Conservation (phyloP, 2,888 invertebrate genomes). For the Elegia similella region DNA sequence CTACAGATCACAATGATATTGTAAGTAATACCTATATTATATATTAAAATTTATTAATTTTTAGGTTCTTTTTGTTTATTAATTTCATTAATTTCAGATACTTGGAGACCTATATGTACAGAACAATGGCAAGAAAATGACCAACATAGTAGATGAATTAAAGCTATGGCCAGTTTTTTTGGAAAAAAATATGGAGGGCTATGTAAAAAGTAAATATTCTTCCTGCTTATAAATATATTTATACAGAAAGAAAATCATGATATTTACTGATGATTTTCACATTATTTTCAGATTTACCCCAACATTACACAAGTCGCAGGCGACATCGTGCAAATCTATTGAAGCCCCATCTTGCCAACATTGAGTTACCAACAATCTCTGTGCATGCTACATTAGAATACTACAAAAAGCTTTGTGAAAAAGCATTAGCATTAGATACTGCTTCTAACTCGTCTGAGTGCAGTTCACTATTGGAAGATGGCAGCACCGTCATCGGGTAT, state of each 20-base stretch:
- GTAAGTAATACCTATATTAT: slow-evolving; percentile 36
- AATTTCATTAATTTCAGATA: slow-evolving; percentile 37
- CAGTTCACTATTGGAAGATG: slow-evolving; percentile 29
- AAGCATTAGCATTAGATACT: slow-evolving; percentile 21
- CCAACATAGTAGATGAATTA: slow-evolving; percentile 49
- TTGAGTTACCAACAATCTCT: slow-evolving; percentile 34
- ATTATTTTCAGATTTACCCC: slow-evolving; percentile 39
- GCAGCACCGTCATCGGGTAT: slow-evolving; percentile 41
- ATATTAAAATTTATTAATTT: background rate
- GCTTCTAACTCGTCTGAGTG: slow-evolving; percentile 16
- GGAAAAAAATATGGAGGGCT: slow-evolving; percentile 39
- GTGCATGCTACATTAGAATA: slow-evolving; percentile 30
- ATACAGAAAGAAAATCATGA: too few species aligned
- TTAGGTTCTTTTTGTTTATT: background rate
- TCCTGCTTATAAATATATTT: background rate
- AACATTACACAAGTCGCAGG: slow-evolving; percentile 39
- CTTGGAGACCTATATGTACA: slow-evolving; percentile 51
- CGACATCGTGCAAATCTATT: slow-evolving; percentile 43
- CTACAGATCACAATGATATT: slow-evolving; percentile 49
- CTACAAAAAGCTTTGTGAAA: slow-evolving; percentile 42
- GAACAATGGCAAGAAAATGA: slow-evolving; percentile 29
- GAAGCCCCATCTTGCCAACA: slow-evolving; percentile 40
- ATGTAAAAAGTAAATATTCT: slow-evolving; percentile 43
- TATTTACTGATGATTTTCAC: too few species aligned
- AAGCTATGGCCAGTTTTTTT: slow-evolving; percentile 47